phyloP scores from a whole-genome alignment of 2,888 invertebrate genomes.

The Polyploca ridens region DNA sequence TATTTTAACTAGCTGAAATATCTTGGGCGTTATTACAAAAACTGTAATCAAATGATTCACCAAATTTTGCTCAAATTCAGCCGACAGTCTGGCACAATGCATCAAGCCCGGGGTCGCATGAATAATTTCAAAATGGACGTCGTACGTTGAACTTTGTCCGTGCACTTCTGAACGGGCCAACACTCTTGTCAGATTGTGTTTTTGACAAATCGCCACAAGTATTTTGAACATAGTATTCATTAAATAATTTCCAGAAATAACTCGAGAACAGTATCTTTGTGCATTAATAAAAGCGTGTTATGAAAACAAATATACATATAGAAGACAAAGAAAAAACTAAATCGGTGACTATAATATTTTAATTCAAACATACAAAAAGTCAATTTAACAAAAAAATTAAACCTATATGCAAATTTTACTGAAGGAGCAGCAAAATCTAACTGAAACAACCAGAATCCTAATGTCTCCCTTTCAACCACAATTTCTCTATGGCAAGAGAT shows the following conservation, averaged over 20 bases:
- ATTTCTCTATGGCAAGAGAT: too few relatives aligned
- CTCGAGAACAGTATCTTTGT: not conserved
- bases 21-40: not conserved
- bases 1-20: not conserved
- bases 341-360: too few relatives aligned
- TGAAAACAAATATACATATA: not conserved
- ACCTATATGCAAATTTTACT: too few relatives aligned
- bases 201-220: conserved; percentile 11
- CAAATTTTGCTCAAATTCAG: conserved; percentile 10
- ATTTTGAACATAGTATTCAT: not conserved
- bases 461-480: too few relatives aligned
- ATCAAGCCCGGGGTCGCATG: conserved; percentile 36
- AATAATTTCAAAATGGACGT: conserved; percentile 44
- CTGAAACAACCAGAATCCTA: too few relatives aligned
- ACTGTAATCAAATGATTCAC: not conserved
- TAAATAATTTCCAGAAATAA: not conserved
- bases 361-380: too few relatives aligned
- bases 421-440: too few relatives aligned
- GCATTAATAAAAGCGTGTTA: not conserved
- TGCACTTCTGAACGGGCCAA: conserved; percentile 31
- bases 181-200: conserved; percentile 11
- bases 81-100: conserved; percentile 24
- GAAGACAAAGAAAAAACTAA: too few relatives aligned
- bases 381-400: too few relatives aligned
- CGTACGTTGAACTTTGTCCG: conserved; percentile 40